Percentiles rank a stretch among this genome's conserved stretches.
Conservation (phyloP, 2,113 vertebrate species). For the Natator depressus region DNA sequence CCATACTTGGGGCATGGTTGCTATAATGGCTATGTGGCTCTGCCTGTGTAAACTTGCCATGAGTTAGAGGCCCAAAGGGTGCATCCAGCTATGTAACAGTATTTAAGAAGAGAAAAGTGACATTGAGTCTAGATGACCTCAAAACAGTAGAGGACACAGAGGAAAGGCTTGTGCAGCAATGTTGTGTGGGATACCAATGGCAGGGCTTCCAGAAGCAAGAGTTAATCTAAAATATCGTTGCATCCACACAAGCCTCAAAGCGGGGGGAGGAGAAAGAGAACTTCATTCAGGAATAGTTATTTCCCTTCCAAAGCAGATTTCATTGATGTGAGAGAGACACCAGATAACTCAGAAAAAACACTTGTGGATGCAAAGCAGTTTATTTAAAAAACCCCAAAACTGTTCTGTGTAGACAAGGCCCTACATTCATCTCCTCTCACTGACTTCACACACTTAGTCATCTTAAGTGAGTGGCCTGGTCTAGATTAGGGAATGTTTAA, state of each 20-base stretch:
- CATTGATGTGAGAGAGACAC: background rate
- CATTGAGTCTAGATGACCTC: background rate
- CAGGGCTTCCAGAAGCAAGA: background rate
- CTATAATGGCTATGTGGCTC: background rate
- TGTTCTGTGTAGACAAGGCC: background rate
- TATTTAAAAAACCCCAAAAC: background rate
- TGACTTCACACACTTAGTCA: accelerated
- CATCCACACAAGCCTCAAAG: background rate
- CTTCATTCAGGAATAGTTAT: background rate
- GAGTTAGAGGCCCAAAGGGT: background rate
- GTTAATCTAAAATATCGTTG: background rate
- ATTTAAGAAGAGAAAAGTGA: background rate
- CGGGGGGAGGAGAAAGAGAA: background rate
- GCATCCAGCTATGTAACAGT: background rate
- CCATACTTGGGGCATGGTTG: background rate
- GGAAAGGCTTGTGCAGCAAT: background rate
- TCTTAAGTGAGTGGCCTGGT: background rate
- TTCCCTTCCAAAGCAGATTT: background rate
- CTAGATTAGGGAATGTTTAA: background rate
- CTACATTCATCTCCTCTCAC: background rate
- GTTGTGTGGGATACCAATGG: background rate
- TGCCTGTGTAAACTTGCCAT: background rate
- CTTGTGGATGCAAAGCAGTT: background rate
- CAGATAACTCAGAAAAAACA: background rate
- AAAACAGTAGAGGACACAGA: background rate